Percentiles rank a stretch among this genome's conserved stretches.
phyloP scores from a whole-genome alignment of 2,113 vertebrate genomes.

The Podarcis raffonei region DNA sequence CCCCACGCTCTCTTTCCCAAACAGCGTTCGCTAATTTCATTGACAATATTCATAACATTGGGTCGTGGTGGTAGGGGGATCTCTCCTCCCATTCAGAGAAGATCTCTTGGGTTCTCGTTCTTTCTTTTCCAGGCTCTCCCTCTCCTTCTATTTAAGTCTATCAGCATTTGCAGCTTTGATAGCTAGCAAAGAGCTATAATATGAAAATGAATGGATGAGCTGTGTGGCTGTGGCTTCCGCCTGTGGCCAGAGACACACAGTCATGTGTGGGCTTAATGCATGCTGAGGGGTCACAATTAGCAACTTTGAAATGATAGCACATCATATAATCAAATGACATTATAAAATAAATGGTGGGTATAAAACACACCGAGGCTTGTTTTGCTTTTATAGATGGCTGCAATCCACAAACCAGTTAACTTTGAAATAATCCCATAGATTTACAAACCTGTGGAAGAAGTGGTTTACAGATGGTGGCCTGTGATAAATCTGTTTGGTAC shows the following conservation, averaged over 20 bases:
- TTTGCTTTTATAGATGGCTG: conserved; percentile 44
- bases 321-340: conserved; percentile 2
- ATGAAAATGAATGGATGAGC: not conserved
- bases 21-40: conserved; percentile 69
- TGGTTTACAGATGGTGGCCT: not conserved
- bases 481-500: not conserved
- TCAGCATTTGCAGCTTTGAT: not conserved
- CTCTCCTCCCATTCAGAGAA: conserved; percentile 49
- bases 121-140: conserved; percentile 7
- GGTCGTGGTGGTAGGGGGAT: conserved; percentile 39
- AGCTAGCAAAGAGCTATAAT: not conserved
- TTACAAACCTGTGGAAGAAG: not conserved
- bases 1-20: conserved; percentile 63
- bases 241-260: not conserved
- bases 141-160: not conserved
- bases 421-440: not conserved
- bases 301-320: accelerated
- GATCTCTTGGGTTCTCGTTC: conserved; percentile 43
- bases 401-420: not conserved
- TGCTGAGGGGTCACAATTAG: not conserved
- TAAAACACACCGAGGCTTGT: conserved; percentile 57
- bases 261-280: not conserved
- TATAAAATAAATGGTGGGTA: conserved; percentile 52
- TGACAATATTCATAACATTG: conserved; percentile 73
- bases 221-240: not conserved